Percentiles rank a stretch among this genome's conserved stretches.
Evolutionary conservation across 2,797 vertebrate genomes (phyloP).

Genomic region (Parotocinclus haroldoi): DNA sequence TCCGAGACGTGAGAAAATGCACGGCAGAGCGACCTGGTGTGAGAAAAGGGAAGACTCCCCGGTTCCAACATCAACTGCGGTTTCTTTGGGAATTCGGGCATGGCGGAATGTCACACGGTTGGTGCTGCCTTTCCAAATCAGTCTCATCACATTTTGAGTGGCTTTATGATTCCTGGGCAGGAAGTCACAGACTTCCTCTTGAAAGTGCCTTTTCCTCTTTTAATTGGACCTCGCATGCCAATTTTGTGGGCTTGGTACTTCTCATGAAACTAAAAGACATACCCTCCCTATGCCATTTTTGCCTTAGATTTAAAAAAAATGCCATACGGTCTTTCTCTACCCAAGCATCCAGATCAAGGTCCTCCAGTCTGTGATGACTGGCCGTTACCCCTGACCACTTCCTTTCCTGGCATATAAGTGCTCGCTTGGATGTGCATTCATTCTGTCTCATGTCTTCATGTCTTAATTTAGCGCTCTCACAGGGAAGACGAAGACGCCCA

Average conservation of each 20-base stretch:
- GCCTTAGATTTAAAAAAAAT: too few relatives aligned
- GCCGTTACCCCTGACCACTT: conserved; percentile 16
- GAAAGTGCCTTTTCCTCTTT: conserved; percentile 1
- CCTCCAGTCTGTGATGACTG: background rate
- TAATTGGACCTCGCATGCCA: background rate
- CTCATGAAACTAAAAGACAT: too few relatives aligned
- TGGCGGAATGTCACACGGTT: background rate
- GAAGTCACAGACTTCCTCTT: conserved; percentile 18
- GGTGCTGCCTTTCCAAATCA: background rate
- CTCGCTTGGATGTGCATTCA: background rate
- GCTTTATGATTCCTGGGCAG: conserved; percentile 5
- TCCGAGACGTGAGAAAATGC: too few relatives aligned
- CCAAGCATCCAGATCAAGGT: background rate
- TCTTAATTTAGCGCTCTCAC: conserved; percentile 4
- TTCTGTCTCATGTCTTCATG: background rate
- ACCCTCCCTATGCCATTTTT: too few relatives aligned
- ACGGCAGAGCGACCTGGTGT: too few relatives aligned
- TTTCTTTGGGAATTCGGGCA: background rate
- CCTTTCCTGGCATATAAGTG: conserved; percentile 15
- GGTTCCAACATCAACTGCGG: background rate
- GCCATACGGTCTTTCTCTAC: background rate
- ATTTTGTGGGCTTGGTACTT: background rate
- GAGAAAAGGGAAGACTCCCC: conserved; percentile 1
- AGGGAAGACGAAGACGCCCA: background rate
- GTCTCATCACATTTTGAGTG: background rate